Conservation (phyloP, 2,113 vertebrate genomes). For the Lasiurus borealis region DNA sequence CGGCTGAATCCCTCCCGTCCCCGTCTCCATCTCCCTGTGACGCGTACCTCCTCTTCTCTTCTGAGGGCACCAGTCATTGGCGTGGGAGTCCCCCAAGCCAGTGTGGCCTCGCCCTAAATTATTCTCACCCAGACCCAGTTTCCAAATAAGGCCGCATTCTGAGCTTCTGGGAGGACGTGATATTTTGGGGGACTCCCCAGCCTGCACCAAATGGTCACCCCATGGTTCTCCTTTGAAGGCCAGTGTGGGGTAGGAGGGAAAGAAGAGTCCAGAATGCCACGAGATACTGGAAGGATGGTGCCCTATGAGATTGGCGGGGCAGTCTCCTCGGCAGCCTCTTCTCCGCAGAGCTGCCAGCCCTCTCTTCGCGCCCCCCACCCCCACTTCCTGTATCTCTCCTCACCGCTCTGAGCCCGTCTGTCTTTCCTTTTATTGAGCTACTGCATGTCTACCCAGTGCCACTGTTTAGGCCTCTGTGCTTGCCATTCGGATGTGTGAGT, state of each 20-base stretch:
- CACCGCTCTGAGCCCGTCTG: rapidly evolving
- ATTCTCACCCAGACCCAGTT: background rate
- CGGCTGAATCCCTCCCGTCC: background rate
- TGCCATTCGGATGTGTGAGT: background rate
- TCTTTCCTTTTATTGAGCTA: background rate
- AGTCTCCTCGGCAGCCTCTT: background rate
- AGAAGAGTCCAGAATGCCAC: background rate
- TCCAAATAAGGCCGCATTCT: background rate
- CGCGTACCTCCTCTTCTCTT: background rate
- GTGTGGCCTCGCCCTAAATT: background rate
- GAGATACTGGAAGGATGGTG: background rate
- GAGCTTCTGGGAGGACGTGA: background rate
- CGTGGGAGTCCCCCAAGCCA: background rate
- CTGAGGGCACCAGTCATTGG: background rate
- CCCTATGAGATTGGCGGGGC: background rate
- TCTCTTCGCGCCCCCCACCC: too few species aligned
- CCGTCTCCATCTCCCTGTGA: rapidly evolving
- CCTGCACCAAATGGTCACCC: background rate
- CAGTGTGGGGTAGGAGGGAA: background rate
- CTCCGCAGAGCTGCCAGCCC: background rate
- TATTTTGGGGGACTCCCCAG: background rate
- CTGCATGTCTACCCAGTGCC: background rate
- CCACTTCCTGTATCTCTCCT: background rate
- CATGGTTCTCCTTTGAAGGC: background rate
- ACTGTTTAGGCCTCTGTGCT: background rate